Percentiles rank a stretch among this genome's conserved stretches.
phyloP scores from a whole-genome alignment of 2,797 vertebrate genomes.

The Carapus acus region DNA sequence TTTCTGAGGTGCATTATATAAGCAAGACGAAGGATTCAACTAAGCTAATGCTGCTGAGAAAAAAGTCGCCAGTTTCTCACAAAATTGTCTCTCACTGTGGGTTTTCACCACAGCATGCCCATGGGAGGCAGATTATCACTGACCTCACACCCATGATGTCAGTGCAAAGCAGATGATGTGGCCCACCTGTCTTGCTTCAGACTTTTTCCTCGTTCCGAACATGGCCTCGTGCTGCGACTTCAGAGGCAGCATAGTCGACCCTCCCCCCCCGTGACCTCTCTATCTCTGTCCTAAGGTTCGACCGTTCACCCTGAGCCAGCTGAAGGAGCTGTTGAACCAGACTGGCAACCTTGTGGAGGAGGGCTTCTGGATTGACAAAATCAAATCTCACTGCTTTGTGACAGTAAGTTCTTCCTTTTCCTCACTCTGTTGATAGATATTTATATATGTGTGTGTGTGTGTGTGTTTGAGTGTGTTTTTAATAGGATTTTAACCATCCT shows the following conservation, averaged over 20 bases:
- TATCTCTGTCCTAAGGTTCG: slow-evolving; percentile 76
- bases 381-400: slow-evolving; percentile 93
- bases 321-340: slow-evolving; percentile 84
- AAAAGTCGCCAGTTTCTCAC: not conserved
- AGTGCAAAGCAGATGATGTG: too few relatives aligned
- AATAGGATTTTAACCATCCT: too few relatives aligned
- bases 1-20: slow-evolving; percentile 16
- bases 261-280: not conserved
- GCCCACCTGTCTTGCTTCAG: too few relatives aligned
- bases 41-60: slow-evolving; percentile 1
- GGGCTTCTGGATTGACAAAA: slow-evolving; percentile 92
- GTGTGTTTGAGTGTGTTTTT: too few relatives aligned
- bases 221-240: not conserved
- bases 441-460: too few relatives aligned
- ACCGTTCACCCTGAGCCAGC: slow-evolving; percentile 87
- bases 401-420: slow-evolving; percentile 69
- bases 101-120: too few relatives aligned
- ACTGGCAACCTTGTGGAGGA: slow-evolving; percentile 83
- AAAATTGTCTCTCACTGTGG: too few relatives aligned
- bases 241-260: not conserved
- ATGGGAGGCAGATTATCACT: too few relatives aligned
- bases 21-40: slow-evolving; percentile 19
- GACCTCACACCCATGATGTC: too few relatives aligned
- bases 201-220: not conserved
- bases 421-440: too few relatives aligned